Base-by-base conservation (phyloP, 2,113 vertebrate species). In the Thryonomys swinderianus region DNA sequence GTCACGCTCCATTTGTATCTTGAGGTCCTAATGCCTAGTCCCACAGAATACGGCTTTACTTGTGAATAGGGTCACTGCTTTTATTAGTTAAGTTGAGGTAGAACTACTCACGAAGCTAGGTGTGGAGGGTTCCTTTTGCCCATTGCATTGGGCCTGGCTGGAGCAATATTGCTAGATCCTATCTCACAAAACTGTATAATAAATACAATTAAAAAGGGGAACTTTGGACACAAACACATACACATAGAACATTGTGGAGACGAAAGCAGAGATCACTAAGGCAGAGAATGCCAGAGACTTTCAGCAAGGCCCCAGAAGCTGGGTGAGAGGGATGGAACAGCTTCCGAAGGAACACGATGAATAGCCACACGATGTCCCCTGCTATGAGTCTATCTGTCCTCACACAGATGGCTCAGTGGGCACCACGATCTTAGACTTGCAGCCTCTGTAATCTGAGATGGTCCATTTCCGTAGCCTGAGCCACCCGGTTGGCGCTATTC, bases 261-360 rank as follows among this genome's bases (percentile, higher is more conserved):
- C 11, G 81, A 73, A 45, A 82, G 55, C 18, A 10, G 55, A 69
- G 61, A 57, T 48, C 13, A 25, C 11, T 14, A 73, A 48, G 61
- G 16, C 40, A 23, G 40, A 73, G 69, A 62, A 55, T 30, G 66
- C 2, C 27, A 45, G 42, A 86, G 79, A 40, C 21, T 42, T 37
- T 18, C 45, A 64, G 12, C 55, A 23, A 53, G 23, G 18, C 30
- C 61, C 51, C 40, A 7, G 83, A 21, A 45, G 79, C 79, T 5
- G 16, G 45, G 6, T 10, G 55, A 66, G 14, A 74, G 9, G 25
- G 37, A 8, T 2, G 4, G 7, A 3, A 7, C 1, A 1, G 2
- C 53, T 62, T 30, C 2, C 8, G 66, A 55, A 16, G 25, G 40
- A 73, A 16, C 42, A 51, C 5, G 48, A 51, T 51, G 48, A 51